Conservation (phyloP, 2,113 vertebrate species). For the Gadus macrocephalus region DNA sequence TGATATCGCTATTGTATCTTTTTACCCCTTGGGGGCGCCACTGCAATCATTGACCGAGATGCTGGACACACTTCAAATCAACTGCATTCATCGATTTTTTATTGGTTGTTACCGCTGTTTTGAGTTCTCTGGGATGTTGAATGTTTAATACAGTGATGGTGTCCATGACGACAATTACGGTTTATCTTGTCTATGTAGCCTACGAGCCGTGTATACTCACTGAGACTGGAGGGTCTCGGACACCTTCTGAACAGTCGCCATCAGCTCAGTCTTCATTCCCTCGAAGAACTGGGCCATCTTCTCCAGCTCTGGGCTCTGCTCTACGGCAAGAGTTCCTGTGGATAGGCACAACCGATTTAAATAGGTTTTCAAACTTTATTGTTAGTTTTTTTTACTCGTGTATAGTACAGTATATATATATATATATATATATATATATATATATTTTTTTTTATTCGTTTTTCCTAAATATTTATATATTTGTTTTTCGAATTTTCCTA, state of each 20-base stretch:
- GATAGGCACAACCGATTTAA: not conserved
- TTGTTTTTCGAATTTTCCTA: slow-evolving; percentile 12
- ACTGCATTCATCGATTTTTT: too few relatives aligned
- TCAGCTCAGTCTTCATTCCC: slow-evolving; percentile 42
- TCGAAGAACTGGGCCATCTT: slow-evolving; percentile 45
- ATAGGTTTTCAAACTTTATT: not conserved
- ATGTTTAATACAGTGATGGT: too few relatives aligned
- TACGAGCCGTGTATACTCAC: slow-evolving; percentile 45
- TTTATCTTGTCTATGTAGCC: too few relatives aligned
- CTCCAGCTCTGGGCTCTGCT: slow-evolving; percentile 35
- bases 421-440: not conserved
- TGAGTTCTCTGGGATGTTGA: too few relatives aligned
- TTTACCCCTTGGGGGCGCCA: too few relatives aligned
- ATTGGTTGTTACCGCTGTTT: too few relatives aligned
- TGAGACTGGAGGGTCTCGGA: slow-evolving; percentile 43
- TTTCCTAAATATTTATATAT: not conserved
- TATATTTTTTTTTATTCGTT: not conserved
- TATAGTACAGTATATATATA: not conserved
- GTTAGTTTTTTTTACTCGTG: not conserved
- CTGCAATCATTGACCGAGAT: too few relatives aligned
- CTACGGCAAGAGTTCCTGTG: slow-evolving; percentile 50
- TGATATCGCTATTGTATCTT: too few relatives aligned
- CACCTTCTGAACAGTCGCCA: slow-evolving; percentile 28
- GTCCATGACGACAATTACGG: too few relatives aligned
- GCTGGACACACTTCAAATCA: too few relatives aligned